Percentiles rank a stretch among this genome's conserved stretches.
phyloP scores from a whole-genome alignment of 2,113 vertebrate species.

The Menura novaehollandiae region DNA sequence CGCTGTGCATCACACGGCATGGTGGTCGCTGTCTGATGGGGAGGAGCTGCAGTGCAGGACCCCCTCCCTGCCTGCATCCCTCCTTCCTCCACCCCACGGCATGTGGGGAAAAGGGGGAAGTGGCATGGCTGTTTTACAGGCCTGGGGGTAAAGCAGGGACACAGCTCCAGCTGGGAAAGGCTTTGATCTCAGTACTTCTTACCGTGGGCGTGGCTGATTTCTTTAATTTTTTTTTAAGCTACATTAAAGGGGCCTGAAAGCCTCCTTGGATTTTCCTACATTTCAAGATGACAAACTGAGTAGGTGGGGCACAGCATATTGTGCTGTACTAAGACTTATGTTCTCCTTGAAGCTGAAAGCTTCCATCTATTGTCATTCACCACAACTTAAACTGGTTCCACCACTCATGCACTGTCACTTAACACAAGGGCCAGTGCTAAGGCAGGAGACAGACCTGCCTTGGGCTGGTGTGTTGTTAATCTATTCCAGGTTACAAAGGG shows the following conservation, averaged over 20 bases:
- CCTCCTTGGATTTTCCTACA: not conserved
- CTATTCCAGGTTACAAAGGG: not conserved
- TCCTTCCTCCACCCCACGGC: not conserved
- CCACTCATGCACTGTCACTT: not conserved
- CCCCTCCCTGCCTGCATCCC: not conserved
- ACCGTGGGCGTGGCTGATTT: not conserved
- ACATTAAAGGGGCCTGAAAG: not conserved
- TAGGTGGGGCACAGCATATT: not conserved
- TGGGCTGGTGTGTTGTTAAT: not conserved
- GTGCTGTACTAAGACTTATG: not conserved
- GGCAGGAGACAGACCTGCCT: not conserved
- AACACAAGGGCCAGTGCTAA: not conserved
- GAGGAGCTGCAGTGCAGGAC: not conserved
- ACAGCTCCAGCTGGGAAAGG: not conserved
- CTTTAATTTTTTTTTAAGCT: not conserved
- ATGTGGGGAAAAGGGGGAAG: not conserved
- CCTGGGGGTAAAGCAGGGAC: not conserved
- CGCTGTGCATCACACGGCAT: fast-evolving
- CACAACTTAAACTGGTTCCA: conserved; percentile 29
- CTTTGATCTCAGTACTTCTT: not conserved
- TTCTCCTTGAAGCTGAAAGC: not conserved
- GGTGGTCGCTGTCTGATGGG: not conserved
- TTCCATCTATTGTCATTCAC: not conserved
- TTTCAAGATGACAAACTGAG: not conserved
- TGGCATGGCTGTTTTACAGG: not conserved